phyloP scores from a whole-genome alignment of 1,140 invertebrate genomes.

The Pachypeltis micranthus region DNA sequence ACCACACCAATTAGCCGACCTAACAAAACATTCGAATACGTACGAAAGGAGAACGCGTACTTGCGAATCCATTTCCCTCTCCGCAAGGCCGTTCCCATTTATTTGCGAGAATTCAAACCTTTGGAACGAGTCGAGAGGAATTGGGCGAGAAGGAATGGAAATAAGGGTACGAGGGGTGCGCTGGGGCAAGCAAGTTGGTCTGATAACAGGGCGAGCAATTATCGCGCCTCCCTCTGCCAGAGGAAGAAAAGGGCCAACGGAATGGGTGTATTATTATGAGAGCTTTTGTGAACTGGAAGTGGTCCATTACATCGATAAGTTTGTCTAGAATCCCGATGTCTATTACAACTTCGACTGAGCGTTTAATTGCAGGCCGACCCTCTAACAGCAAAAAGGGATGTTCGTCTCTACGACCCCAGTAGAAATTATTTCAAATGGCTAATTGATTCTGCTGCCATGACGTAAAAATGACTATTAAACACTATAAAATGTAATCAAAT shows the following conservation, averaged over 20 bases:
- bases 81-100: too few species aligned
- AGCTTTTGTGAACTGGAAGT: slow-evolving; percentile 1
- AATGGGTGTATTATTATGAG: neutral
- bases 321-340: slow-evolving; percentile 1
- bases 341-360: slow-evolving; percentile 4
- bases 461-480: too few species aligned
- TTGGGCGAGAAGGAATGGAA: neutral
- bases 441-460: too few species aligned
- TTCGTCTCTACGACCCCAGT: too few species aligned
- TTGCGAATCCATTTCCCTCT: too few species aligned
- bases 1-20: too few species aligned
- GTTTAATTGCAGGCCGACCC: too few species aligned
- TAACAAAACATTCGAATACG: too few species aligned
- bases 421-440: too few species aligned
- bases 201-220: slow-evolving; percentile 1
- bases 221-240: neutral
- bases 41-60: too few species aligned
- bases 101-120: neutral
- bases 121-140: neutral
- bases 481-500: too few species aligned
- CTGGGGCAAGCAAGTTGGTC: neutral
- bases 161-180: neutral
- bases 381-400: neutral
- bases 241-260: neutral
- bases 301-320: slow-evolving; percentile 8